These are phyloP conservation scores for Tauraco erythrolophus DNA, from an alignment of 2,113 vertebrate genomes.

Conservation along the genomic window DNA sequence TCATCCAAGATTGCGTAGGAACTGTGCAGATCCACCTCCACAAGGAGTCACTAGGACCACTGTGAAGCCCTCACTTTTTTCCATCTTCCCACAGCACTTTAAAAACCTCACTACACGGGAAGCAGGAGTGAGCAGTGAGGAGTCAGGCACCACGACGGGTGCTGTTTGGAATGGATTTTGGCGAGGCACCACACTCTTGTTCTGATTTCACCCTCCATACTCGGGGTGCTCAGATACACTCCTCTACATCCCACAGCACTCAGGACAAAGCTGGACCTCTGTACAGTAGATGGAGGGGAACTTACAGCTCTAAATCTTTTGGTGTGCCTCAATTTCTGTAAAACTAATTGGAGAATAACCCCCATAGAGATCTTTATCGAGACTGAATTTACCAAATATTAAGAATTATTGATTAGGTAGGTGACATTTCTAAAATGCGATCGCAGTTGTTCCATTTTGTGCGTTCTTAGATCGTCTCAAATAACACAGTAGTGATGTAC, in stretches of 20 bases:
- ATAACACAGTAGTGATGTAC: fast-evolving
- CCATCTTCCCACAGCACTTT: background rate
- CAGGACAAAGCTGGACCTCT: background rate
- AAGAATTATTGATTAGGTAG: background rate
- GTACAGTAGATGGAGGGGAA: background rate
- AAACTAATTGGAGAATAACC: background rate
- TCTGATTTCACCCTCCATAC: background rate
- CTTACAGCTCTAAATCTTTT: fast-evolving
- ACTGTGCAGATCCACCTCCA: background rate
- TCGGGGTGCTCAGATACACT: background rate
- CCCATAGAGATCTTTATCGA: background rate
- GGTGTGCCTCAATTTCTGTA: background rate
- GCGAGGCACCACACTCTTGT: background rate
- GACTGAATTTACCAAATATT: background rate
- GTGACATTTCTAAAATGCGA: background rate
- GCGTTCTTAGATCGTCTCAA: background rate
- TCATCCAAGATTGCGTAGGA: background rate
- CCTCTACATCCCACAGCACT: background rate
- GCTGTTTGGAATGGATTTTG: background rate
- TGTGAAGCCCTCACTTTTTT: background rate
- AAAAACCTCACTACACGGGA: background rate
- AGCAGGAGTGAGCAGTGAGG: fast-evolving
- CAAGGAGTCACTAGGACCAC: background rate
- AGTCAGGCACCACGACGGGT: background rate
- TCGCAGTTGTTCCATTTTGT: background rate